phyloP scores from a whole-genome alignment of 1,140 invertebrate genomes.

The Pogonognathellus flavescens region DNA sequence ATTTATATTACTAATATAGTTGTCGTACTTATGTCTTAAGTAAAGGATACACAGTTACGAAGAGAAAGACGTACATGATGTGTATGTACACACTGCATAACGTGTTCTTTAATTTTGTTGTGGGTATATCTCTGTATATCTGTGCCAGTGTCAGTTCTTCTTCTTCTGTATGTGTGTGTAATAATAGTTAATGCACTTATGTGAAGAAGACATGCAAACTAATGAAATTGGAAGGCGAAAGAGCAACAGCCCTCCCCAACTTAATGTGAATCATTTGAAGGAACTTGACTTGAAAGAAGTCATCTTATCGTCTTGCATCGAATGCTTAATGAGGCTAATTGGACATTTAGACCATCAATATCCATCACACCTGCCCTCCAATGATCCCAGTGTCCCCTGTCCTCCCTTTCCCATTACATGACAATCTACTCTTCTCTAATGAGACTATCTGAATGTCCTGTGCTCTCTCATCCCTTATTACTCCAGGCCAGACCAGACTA shows the following conservation, averaged over 20 bases:
- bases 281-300: constrained; percentile 45
- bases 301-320: constrained; percentile 52
- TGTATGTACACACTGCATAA: neutral
- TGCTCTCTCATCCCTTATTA: neutral
- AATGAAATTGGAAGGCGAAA: constrained; percentile 6
- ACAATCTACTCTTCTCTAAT: constrained; percentile 53
- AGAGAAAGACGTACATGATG: neutral
- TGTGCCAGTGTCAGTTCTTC: neutral
- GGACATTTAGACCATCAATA: constrained; percentile 54
- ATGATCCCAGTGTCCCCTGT: constrained; percentile 23
- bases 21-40: neutral
- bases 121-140: neutral
- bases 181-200: neutral
- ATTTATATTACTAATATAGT: neutral
- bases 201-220: constrained; percentile 15
- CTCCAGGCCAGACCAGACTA: neutral
- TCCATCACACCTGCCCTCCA: constrained; percentile 26
- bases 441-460: constrained; percentile 20
- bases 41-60: neutral
- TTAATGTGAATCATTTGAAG: constrained; percentile 33
- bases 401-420: constrained; percentile 41
- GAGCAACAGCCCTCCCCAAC: constrained; percentile 23
- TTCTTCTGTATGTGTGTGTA: neutral
- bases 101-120: neutral
- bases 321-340: constrained; percentile 54